Conservation (phyloP, 1,140 invertebrate genomes). For the Tribolium castaneum region DNA sequence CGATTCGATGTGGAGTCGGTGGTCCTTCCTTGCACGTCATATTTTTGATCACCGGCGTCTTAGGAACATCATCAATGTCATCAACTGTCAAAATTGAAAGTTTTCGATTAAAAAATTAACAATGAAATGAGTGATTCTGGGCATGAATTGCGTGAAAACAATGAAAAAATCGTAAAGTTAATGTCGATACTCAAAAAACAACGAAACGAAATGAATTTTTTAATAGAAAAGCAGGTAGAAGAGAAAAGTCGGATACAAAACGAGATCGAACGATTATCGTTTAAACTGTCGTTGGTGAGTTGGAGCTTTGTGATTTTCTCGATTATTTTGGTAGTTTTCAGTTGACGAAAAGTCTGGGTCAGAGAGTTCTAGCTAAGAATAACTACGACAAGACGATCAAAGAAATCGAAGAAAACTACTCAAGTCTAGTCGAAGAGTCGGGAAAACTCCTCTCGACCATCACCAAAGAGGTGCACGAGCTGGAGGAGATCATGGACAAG, state of each 20-base stretch:
- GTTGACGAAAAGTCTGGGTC: conserved; percentile 57
- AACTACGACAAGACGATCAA: conserved; percentile 55
- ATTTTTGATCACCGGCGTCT: conserved; percentile 20
- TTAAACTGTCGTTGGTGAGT: conserved; percentile 55
- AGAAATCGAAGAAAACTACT: conserved; percentile 54
- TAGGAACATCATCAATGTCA: not conserved
- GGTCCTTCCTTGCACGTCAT: conserved; percentile 37
- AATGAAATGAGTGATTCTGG: conserved; percentile 46
- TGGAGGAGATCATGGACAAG: conserved; percentile 57
- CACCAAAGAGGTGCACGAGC: conserved; percentile 41
- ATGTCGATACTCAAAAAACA: conserved; percentile 51
- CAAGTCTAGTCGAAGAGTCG: conserved; percentile 51
- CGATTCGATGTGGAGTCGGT: conserved; percentile 58
- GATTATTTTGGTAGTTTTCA: conserved; percentile 34
- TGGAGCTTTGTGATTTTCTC: not conserved
- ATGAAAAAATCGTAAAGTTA: conserved; percentile 54
- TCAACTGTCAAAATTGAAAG: conserved; percentile 39
- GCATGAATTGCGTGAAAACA: conserved; percentile 50
- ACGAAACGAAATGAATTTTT: conserved; percentile 49
- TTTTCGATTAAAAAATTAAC: conserved; percentile 26
- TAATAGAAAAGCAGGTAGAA: conserved; percentile 55
- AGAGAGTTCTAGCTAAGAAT: conserved; percentile 51
- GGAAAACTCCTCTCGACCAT: conserved; percentile 44
- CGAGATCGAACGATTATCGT: conserved; percentile 55
- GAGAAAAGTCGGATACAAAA: conserved; percentile 52